Base-by-base conservation (phyloP, 2,888 invertebrate genomes). In the Scrobipalpa atriplicella region DNA sequence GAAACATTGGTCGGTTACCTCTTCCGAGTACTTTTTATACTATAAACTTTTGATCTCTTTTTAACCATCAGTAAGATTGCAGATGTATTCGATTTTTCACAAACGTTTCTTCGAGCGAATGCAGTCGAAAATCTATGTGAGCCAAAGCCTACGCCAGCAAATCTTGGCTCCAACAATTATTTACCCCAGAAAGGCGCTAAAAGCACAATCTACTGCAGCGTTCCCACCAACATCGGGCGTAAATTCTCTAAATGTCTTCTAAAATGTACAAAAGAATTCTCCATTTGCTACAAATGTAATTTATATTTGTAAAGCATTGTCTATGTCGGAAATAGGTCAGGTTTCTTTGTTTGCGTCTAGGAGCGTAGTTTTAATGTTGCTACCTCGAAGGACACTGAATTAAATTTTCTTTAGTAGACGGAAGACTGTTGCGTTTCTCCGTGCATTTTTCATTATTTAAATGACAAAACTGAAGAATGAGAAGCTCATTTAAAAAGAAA, bases 281-380 rank as follows among this genome's bases (percentile, higher is more conserved):
- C 71, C 71, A 72, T 69, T 73, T 70, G 69, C 71, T 74, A 75
- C 71, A 71, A 77, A 76, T 80, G 81, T 83, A 84, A 84, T 85
- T 82, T 80, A 80, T 81, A 84, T 80, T 76, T 75, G 78, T 77
- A 73, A 72, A 71, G 76, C 80, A 79, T 83, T 83, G 82, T 82
- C 73, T 76, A 47, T 76, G 77, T 76, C 76, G 66, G 70, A 84
- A 85, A 77, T 78, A 75, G 86, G 86, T 84, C 84, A 82, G 74
- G 75, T 77, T 75, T 75, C 74, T 71, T 72, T 72, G 69, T 74
- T 75, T 76, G 70, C 38, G 18, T 13, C 41, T 41, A 19, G 19
- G 19, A 58, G 29, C 29, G 18, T 9, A 16, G 58, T 58, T 58
- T 58, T 58, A 58, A 58, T 58, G 36, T 58, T 38, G 38, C 58